phyloP scores from a whole-genome alignment of 2,888 invertebrate genomes.

The Trissolcus brochymenae region DNA sequence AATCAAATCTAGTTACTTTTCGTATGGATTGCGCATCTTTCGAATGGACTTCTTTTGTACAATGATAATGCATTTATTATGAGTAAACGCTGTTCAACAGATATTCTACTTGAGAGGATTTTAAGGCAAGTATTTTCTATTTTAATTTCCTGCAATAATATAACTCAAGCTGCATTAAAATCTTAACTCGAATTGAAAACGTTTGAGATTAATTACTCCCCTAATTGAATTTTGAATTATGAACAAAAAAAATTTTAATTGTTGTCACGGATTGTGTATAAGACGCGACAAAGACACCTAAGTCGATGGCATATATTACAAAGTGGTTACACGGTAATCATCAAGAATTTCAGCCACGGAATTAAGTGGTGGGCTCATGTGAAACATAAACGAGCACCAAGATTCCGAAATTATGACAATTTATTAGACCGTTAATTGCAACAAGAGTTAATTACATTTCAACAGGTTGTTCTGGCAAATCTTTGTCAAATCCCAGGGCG shows the following conservation, averaged over 20 bases:
- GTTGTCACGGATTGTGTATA: slow-evolving; percentile 5
- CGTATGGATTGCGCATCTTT: slow-evolving; percentile 14
- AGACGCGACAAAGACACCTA: neutral
- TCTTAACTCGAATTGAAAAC: neutral
- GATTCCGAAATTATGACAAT: slow-evolving; percentile 32
- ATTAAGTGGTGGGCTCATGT: slow-evolving; percentile 22
- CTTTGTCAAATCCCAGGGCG: neutral
- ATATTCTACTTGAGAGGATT: slow-evolving; percentile 5
- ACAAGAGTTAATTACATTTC: slow-evolving; percentile 32
- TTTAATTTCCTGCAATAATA: neutral
- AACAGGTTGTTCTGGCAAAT: slow-evolving; percentile 46
- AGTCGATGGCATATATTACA: slow-evolving; percentile 8
- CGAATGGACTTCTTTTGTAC: slow-evolving; percentile 15
- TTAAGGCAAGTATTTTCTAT: slow-evolving; percentile 5
- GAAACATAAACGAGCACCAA: slow-evolving; percentile 19
- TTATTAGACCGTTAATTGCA: slow-evolving; percentile 24
- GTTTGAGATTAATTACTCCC: neutral
- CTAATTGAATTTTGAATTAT: neutral
- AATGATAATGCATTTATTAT: slow-evolving; percentile 29
- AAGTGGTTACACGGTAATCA: slow-evolving; percentile 24
- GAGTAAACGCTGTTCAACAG: slow-evolving; percentile 23
- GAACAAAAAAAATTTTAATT: neutral
- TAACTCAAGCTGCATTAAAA: neutral
- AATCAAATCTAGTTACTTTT: slow-evolving; percentile 20
- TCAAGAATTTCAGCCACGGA: slow-evolving; percentile 24